Evolutionary conservation across 2,888 invertebrate species (phyloP).

Genomic region (Panorpa germanica): DNA sequence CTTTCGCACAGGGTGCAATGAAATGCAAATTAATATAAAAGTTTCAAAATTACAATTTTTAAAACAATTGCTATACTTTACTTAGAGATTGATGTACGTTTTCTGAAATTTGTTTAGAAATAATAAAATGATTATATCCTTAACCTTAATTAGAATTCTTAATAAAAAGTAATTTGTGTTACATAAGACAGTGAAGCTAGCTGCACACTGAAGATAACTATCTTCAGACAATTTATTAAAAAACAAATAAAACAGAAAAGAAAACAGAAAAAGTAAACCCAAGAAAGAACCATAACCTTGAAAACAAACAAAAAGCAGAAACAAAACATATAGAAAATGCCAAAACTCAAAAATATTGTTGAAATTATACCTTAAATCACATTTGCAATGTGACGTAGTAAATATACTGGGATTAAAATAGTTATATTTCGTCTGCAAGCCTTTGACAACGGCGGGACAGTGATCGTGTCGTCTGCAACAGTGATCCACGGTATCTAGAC

Average conservation of each 20-base stretch:
- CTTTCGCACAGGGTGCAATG: too few relatives aligned
- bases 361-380: conserved; percentile 62
- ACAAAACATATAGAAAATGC: not conserved
- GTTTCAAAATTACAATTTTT: too few relatives aligned
- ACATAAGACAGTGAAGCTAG: not conserved
- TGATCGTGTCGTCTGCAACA: conserved; percentile 82
- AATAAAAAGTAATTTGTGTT: conserved; percentile 4
- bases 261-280: too few relatives aligned
- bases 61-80: too few relatives aligned
- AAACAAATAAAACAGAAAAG: too few relatives aligned
- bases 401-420: conserved; percentile 79
- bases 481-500: conserved; percentile 63
- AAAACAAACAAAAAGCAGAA: conserved; percentile 7
- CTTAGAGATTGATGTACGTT: too few relatives aligned
- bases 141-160: conserved; percentile 1
- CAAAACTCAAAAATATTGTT: not conserved
- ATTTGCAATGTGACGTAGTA: conserved; percentile 81
- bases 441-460: conserved; percentile 71
- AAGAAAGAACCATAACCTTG: too few relatives aligned
- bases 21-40: too few relatives aligned
- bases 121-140: not conserved
- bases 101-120: too few relatives aligned
- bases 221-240: too few relatives aligned
- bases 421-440: conserved; percentile 66
- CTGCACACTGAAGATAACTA: not conserved